Evolutionary conservation across 2,888 invertebrate species (phyloP), one percentile per base, ranked within the genome.

Genomic region (Ptilodon capucinus): DNA sequence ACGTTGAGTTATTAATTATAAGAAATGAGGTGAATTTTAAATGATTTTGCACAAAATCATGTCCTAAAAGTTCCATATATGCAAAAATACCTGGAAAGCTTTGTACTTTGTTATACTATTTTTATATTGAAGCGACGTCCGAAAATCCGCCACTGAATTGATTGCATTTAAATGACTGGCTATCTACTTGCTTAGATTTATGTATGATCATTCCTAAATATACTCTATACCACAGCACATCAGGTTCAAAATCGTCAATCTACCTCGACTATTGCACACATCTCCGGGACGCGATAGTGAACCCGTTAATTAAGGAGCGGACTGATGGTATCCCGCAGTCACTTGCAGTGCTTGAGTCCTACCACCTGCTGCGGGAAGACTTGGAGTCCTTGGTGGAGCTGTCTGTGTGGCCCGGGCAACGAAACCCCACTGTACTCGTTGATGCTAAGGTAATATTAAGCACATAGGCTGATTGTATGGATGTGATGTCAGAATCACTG

Each of bases 361-460:
- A 99, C 83, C 95, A 96, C 75, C 91, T 99, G 48, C 80, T 97
- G 44, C 93, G 97, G 49, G 99, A 99, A 71, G 99, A 99, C 81
- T 88, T 98, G 65, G 98, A 99, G 57, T 95, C 95, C 9, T 87
- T 99, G 19, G 87, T 95, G 8, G 99, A 99, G 74, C 79, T 99
- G 23, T 94, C 96, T 0, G 81, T 94, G 30, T 99, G 98, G 98
- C 95, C 97, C 0, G 94, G 93, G 32, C 92, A 93, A 64, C 92
- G 93, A 61, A 96, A 98, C 80, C 95, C 95, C 0, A 94, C 96
- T 89, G 93, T 94, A 41, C 84, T 92, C 51, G 91, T 99, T 18
- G 96, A 96, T 59, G 92, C 94, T 11, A 96, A 96, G 86, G 94
- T 94, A 65, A 46, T 13, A n/a, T n/a, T n/a, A n/a, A n/a, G n/a